A percentile compares a stretch with the other conserved stretches of the same genome.
Conservation (phyloP, 64 coral and sea anemone genomes). For the Actinia tenebrosa region DNA sequence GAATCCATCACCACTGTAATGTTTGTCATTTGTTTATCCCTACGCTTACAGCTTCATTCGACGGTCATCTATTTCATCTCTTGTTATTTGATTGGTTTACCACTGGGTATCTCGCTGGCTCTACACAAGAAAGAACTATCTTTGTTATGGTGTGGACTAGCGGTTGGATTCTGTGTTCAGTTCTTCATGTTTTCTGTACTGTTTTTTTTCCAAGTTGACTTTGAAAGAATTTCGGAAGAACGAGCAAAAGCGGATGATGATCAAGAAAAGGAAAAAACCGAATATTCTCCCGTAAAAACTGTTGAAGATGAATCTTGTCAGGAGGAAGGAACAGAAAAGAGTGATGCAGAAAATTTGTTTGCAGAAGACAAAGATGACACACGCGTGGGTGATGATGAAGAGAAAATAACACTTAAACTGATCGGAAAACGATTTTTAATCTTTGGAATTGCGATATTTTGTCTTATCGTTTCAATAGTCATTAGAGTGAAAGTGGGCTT, state of each 20-base stretch:
- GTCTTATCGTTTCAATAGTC: background rate
- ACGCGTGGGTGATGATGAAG: background rate
- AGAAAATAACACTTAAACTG: background rate
- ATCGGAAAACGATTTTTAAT: constrained; percentile 11
- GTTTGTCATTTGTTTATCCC: background rate
- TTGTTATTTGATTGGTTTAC: background rate
- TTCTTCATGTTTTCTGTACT: background rate
- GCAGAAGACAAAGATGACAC: background rate
- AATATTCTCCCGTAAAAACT: constrained; percentile 2
- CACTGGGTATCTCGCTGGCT: background rate
- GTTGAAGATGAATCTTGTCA: background rate
- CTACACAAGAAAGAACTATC: background rate
- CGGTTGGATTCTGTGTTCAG: background rate
- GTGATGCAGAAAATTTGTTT: background rate
- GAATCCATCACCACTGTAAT: background rate
- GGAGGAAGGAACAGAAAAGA: background rate
- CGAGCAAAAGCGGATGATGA: background rate
- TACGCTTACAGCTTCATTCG: background rate
- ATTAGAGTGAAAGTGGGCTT: background rate
- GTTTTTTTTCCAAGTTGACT: background rate
- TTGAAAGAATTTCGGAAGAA: constrained; percentile 2
- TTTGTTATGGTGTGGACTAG: background rate
- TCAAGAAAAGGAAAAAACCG: background rate
- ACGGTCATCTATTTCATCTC: background rate
- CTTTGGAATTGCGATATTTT: background rate